Evolutionary conservation across 2,113 vertebrate genomes (phyloP), one percentile per base, ranked within the genome.

Genomic region (Amphiprion percula): DNA sequence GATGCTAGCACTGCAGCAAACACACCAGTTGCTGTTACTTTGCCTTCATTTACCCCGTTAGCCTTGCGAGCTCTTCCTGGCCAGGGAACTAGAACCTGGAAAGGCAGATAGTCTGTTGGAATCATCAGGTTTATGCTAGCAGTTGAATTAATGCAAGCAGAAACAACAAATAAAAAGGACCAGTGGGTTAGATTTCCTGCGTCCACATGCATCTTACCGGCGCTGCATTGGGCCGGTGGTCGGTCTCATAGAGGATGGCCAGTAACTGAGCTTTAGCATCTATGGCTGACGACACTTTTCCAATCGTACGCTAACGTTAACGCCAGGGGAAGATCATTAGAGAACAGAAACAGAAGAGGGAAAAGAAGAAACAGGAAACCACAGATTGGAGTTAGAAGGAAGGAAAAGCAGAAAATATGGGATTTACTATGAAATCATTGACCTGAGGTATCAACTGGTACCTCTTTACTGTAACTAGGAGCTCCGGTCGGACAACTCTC

Each of bases 161-260:
- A 55, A 15, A 61, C 2, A 19, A 44, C 21, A n/a, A 21, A 52
- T 28, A 10, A 55, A 39, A 5, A 37, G 15, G 12, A 14, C 12
- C 11, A 15, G 11, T 2, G 8, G 0, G 47, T 61, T 63, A 80
- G 53, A n/a, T 69, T 37, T 58, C 50, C 23, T 21, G 16, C 74
- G 26, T 10, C 68, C 59, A 24, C 84, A 74, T 77, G 49, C 82
- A 78, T 86, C 98, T 99, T 98, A 99, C 98, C 98, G 91, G 91
- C 28, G 95, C 89, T 80, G 96, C 85, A 91, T 94, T 96, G 87
- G 96, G 97, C 87, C 96, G 96, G 95, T 99, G 97, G 94, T 99
- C 97, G 30, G 96, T 99, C 94, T 97, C 96, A 87, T 99, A 99
- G 3, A 99, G 95, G 95, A 96, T 95, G 91, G 97, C 96, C 93